Conservation (phyloP, 2,888 invertebrate genomes). For the Lasioglossum pauxillum region DNA sequence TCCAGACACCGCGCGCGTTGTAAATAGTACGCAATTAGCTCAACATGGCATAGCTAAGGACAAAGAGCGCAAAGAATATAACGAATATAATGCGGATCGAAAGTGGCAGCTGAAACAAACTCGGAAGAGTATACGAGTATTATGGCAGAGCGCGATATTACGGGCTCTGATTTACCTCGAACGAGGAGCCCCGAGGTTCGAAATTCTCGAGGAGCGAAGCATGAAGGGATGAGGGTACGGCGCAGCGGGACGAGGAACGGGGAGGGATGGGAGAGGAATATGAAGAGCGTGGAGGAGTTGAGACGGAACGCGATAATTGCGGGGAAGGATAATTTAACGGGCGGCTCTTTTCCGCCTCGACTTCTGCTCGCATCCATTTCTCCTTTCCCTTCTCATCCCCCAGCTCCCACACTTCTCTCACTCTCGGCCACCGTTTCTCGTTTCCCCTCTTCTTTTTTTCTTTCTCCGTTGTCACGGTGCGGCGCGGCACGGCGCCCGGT, state of each 20-base stretch:
- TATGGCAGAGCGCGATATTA: slow-evolving; percentile 52
- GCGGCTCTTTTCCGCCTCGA: slow-evolving; percentile 71
- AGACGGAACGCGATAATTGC: slow-evolving; percentile 74
- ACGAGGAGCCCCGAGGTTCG: slow-evolving; percentile 26
- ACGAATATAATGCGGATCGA: slow-evolving; percentile 34
- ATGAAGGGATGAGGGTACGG: not conserved
- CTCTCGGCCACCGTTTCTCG: slow-evolving; percentile 5
- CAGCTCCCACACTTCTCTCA: slow-evolving; percentile 5
- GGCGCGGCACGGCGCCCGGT: not conserved
- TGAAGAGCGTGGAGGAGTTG: slow-evolving; percentile 60
- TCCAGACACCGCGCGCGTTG: not conserved
- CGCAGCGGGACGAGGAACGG: not conserved
- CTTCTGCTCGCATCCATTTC: slow-evolving; percentile 63
- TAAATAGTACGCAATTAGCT: not conserved
- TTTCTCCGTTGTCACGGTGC: slow-evolving; percentile 27
- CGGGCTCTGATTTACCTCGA: slow-evolving; percentile 54
- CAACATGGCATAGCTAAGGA: not conserved
- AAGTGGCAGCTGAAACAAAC: slow-evolving; percentile 31
- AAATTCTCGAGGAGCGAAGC: slow-evolving; percentile 27
- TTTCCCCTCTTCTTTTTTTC: slow-evolving; percentile 15
- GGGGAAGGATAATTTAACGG: slow-evolving; percentile 76
- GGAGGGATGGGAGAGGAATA: slow-evolving; percentile 57
- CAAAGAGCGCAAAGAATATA: not conserved
- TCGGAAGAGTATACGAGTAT: slow-evolving; percentile 35
- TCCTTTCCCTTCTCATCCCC: slow-evolving; percentile 21